Conservation (phyloP, 2,888 invertebrate species). For the Dynastes grantii region DNA sequence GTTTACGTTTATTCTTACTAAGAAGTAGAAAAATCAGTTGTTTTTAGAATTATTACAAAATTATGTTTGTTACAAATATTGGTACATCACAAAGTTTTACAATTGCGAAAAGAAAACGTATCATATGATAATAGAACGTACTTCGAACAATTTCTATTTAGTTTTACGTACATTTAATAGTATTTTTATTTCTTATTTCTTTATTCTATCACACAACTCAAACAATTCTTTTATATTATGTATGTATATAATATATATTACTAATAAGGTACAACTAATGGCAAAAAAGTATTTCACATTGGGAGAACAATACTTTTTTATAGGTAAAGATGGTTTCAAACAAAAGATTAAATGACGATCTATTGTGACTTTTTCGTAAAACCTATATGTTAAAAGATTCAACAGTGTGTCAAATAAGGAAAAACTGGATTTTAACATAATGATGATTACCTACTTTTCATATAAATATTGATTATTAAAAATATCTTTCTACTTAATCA, state of each 20-base stretch:
- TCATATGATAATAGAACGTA: conserved; percentile 44
- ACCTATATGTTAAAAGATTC: neutral
- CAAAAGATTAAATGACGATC: conserved; percentile 24
- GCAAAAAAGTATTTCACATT: conserved; percentile 51
- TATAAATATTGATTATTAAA: too few species aligned
- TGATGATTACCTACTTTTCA: too few species aligned
- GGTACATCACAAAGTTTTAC: conserved; percentile 51
- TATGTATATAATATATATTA: conserved; percentile 43
- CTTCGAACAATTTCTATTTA: conserved; percentile 46
- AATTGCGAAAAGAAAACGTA: conserved; percentile 32
- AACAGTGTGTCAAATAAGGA: neutral
- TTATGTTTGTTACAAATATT: conserved; percentile 50
- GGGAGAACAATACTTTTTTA: conserved; percentile 51
- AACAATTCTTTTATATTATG: conserved; percentile 43
- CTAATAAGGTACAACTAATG: conserved; percentile 53
- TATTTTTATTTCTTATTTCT: conserved; percentile 21
- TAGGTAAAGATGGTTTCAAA: conserved; percentile 52
- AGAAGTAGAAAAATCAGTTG: conserved; percentile 53
- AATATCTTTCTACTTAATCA: too few species aligned
- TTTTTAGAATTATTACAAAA: conserved; percentile 45
- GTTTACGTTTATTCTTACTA: conserved; percentile 49
- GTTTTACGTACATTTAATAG: conserved; percentile 25
- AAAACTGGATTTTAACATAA: neutral
- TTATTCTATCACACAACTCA: conserved; percentile 50
- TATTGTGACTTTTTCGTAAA: conserved; percentile 10